These are phyloP conservation scores for Philonicus albiceps DNA, from an alignment of 2,888 invertebrate species.

Conservation along the genomic window DNA sequence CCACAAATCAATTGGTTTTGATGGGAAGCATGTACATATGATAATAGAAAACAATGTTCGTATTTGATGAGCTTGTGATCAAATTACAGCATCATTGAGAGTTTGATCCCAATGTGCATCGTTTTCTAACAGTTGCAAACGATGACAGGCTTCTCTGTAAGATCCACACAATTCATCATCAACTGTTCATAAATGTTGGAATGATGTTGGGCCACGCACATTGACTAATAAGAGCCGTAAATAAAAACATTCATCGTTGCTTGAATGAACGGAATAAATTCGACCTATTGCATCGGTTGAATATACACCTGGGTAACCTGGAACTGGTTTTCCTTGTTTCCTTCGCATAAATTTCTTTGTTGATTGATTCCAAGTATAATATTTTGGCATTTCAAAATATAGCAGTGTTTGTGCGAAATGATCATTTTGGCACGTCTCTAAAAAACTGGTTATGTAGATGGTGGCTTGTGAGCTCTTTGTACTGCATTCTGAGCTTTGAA, in stretches of 20 bases:
- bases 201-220: not conserved
- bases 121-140: conserved; percentile 1
- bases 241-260: not conserved
- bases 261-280: not conserved
- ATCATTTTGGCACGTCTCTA: conserved; percentile 44
- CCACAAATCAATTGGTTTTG: conserved; percentile 52
- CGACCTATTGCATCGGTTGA: not conserved
- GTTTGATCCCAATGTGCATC: conserved; percentile 39
- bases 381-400: conserved; percentile 56
- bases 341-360: conserved; percentile 55
- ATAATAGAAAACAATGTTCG: conserved; percentile 52
- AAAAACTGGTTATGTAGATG: conserved; percentile 46
- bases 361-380: conserved; percentile 56
- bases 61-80: conserved; percentile 48
- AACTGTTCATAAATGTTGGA: not conserved
- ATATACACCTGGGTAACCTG: not conserved
- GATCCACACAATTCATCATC: conserved; percentile 2
- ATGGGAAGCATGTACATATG: conserved; percentile 48
- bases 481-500: not conserved
- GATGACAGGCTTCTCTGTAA: conserved; percentile 30
- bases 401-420: conserved; percentile 54
- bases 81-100: conserved; percentile 48
- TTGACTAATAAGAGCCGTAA: too few species aligned
- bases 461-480: conserved; percentile 3
- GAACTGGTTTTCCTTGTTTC: conserved; percentile 46